These are phyloP conservation scores for Toxostoma redivivum DNA, from an alignment of 2,113 vertebrate species.

Conservation along the genomic window DNA sequence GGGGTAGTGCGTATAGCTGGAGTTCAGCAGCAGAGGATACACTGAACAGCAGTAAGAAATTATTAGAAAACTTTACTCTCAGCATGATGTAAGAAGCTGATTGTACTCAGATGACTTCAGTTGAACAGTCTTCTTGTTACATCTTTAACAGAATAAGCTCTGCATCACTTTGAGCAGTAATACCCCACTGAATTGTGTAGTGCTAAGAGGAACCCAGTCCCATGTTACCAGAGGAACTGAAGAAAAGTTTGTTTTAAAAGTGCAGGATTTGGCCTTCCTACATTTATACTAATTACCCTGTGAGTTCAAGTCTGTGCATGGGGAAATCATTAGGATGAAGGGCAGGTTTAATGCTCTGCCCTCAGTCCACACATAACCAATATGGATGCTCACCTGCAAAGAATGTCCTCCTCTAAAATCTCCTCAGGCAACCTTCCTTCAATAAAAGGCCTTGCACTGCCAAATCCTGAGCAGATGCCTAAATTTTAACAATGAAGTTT, in stretches of 20 bases:
- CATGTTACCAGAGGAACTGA: neutral
- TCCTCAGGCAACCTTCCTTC: neutral
- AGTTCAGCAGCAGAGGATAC: neutral
- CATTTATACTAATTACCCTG: neutral
- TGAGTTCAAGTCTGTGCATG: accelerated
- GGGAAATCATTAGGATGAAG: neutral
- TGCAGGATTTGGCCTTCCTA: neutral
- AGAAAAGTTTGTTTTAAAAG: neutral
- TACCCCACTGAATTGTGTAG: neutral
- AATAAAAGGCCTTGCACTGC: neutral
- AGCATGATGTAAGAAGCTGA: neutral
- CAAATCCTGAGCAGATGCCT: neutral
- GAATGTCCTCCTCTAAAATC: neutral
- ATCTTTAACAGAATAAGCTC: neutral
- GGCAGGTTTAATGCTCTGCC: neutral
- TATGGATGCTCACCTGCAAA: neutral
- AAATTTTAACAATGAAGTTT: neutral
- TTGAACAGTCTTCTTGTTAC: neutral
- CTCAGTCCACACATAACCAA: accelerated
- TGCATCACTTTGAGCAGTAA: neutral
- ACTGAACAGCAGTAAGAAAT: neutral
- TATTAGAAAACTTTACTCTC: neutral
- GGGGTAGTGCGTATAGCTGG: neutral
- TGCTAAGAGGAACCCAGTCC: neutral
- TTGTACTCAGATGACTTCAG: neutral